Conservation (phyloP, 2,113 vertebrate genomes). For the Melanerpes formicivorus region DNA sequence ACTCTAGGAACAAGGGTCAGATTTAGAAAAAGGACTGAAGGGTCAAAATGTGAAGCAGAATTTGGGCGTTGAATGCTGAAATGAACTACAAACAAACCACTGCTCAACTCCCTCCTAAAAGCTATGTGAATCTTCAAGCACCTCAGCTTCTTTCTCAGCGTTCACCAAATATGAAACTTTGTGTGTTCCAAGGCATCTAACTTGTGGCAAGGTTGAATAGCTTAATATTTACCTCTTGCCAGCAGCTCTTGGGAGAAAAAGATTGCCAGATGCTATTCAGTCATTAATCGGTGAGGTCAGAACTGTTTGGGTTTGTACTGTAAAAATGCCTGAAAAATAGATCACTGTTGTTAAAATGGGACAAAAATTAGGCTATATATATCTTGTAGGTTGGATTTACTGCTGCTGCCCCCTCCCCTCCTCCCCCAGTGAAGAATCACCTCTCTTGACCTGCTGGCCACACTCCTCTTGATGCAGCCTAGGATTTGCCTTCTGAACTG, state of each 20-base stretch:
- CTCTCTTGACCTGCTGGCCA: no score
- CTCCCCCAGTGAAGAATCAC: no score
- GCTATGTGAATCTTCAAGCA: background rate
- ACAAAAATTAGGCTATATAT: background rate
- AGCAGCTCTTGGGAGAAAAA: background rate
- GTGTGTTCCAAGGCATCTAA: background rate
- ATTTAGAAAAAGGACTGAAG: background rate
- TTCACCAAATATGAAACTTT: background rate
- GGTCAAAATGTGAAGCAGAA: background rate
- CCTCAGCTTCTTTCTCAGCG: background rate
- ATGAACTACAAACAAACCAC: fast-evolving
- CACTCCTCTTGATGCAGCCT: no score
- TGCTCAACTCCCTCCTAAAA: background rate
- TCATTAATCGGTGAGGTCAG: background rate
- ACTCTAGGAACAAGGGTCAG: background rate
- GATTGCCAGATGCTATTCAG: background rate
- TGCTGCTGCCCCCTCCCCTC: no score
- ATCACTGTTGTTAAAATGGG: background rate
- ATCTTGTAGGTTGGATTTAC: no score
- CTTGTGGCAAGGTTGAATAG: background rate
- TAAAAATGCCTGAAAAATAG: background rate
- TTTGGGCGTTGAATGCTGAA: background rate
- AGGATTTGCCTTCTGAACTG: no score
- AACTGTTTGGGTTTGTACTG: background rate
- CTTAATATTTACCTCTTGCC: background rate